Evolutionary conservation across 37 sponge, comb jelly and placozoan species (phyloP), one percentile per base, ranked within the genome.

Genomic region (Cladorhizidae sp.): DNA sequence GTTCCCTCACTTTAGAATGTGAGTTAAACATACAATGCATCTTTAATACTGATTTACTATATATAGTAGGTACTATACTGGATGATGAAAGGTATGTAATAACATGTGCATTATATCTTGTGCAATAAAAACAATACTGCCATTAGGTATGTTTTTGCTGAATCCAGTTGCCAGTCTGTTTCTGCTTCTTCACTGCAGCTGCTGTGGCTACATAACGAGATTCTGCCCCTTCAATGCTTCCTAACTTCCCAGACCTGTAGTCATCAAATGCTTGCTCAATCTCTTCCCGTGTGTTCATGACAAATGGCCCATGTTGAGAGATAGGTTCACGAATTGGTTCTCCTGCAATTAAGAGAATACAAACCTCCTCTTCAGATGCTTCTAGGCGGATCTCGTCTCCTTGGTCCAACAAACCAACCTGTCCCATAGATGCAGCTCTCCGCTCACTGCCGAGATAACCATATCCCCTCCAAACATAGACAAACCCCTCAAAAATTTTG

Each of bases 201-300:
- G 73, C 52, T 26, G 87, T 83, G 37, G 78, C 64, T 9, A 72
- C 85, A 80, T 92, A 92, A 26, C 93, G 67, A 32, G 84, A 88
- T 62, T 84, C 89, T 28, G 88, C 70, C 1, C 93, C 93, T 20
- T 81, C 67, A 52, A 91, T 91, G 21, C n/a, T 6, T 0, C 91
- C 91, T 43, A 92, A 62, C 75, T 84, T 87, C 28, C 93, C 93
- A 45, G 81, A 52, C 54, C 56, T 88, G 43, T 92, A 95, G 74
- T 95, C 96, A 40, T 50, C 39, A 64, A 95, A 87, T 15, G 96
- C 90, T 64, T 95, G 93, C 58, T 86, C 64, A 17, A 95, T 91
- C 72, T 95, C 90, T 41, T 85, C 93, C 84, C 69, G 54, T n/a
- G 96, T 93, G 50, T 95, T 95, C 96, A 95, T 95, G 49, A 95